phyloP scores from a whole-genome alignment of 2,888 invertebrate genomes.

The Vesta saturnalis region DNA sequence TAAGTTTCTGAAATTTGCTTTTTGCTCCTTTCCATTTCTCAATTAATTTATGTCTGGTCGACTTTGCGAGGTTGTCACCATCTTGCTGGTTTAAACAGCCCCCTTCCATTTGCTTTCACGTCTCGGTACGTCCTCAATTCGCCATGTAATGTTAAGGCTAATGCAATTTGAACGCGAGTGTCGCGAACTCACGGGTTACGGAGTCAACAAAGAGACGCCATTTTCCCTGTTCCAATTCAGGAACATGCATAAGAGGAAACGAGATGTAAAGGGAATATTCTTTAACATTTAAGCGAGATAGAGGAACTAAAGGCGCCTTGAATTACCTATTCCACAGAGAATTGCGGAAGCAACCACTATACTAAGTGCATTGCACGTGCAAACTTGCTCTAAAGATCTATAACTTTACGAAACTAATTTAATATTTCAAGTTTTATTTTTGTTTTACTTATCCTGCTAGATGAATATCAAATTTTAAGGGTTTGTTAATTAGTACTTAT shows the following conservation, averaged over 20 bases:
- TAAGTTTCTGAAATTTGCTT: constrained; percentile 47
- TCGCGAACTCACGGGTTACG: constrained; percentile 61
- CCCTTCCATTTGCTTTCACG: constrained; percentile 59
- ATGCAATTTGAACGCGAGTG: constrained; percentile 65
- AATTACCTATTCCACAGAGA: constrained; percentile 40
- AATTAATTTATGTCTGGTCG: constrained; percentile 58
- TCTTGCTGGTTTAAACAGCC: constrained; percentile 54
- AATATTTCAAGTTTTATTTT: constrained; percentile 2
- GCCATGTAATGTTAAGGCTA: constrained; percentile 66
- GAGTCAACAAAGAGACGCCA: constrained; percentile 62
- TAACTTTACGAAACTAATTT: constrained; percentile 14
- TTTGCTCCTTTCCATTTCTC: constrained; percentile 52
- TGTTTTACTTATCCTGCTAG: too few species aligned
- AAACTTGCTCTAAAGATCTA: constrained; percentile 26
- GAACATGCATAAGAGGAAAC: constrained; percentile 33
- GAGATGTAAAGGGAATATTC: constrained; percentile 33
- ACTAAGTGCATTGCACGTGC: constrained; percentile 39
- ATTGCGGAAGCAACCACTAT: constrained; percentile 39
- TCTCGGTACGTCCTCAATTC: constrained; percentile 65
- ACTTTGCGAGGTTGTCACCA: constrained; percentile 53
- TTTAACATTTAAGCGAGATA: constrained; percentile 33
- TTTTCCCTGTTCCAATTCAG: constrained; percentile 52
- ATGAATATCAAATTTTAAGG: too few species aligned
- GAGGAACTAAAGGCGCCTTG: constrained; percentile 34
- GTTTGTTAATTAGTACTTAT: too few species aligned